A percentile compares a stretch with the other conserved stretches of the same genome.
Evolutionary conservation across 2,888 invertebrate genomes (phyloP).

Genomic region (Gerosis bhagava): DNA sequence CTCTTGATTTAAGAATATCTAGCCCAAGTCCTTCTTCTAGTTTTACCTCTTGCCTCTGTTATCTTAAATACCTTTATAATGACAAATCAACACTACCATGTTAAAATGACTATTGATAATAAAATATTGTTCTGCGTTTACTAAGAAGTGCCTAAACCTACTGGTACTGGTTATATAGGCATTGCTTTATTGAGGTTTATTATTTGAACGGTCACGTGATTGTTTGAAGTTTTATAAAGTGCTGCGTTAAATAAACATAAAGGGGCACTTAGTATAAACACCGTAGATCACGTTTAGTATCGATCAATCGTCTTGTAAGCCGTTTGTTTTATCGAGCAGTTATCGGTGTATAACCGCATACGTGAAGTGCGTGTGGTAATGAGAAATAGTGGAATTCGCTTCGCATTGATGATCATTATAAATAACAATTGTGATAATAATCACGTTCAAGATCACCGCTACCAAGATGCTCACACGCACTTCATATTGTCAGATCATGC

Average conservation of each 20-base stretch:
- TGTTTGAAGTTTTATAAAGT: neutral
- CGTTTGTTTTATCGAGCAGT: slow-evolving; percentile 1
- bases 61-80: too few species aligned
- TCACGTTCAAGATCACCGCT: slow-evolving; percentile 20
- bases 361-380: slow-evolving; percentile 35
- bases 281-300: slow-evolving; percentile 15
- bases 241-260: neutral
- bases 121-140: too few species aligned
- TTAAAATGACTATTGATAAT: too few species aligned
- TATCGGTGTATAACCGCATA: slow-evolving; percentile 20
- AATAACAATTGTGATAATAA: slow-evolving; percentile 14
- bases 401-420: slow-evolving; percentile 14
- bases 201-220: neutral
- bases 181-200: too few species aligned
- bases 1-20: too few species aligned
- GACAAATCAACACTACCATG: too few species aligned
- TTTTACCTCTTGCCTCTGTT: too few species aligned
- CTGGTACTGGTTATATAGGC: too few species aligned
- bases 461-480: slow-evolving; percentile 18
- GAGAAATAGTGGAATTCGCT: slow-evolving; percentile 14
- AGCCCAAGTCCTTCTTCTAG: too few species aligned
- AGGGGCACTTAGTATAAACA: slow-evolving; percentile 8
- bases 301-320: slow-evolving; percentile 20
- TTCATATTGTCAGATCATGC: slow-evolving; percentile 1
- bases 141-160: too few species aligned